A percentile compares a stretch with the other conserved stretches of the same genome.
These are phyloP conservation scores for Hafferia zeledoni DNA, from an alignment of 2,797 vertebrate species.

Conservation along the genomic window DNA sequence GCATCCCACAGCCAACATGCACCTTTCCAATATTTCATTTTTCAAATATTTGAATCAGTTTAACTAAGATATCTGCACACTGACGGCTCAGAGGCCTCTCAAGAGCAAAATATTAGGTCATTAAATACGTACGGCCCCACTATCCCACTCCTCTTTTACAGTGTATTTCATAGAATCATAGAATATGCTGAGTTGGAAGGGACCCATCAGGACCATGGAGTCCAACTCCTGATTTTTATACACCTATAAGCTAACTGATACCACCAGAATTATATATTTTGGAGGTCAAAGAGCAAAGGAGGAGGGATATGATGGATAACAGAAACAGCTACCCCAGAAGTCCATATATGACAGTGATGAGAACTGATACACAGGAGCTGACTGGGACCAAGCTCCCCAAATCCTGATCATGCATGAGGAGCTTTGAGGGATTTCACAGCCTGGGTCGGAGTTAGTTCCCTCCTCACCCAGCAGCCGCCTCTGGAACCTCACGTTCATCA, in stretches of 20 bases:
- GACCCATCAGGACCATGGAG: neutral
- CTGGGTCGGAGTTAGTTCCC: neutral
- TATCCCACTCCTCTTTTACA: neutral
- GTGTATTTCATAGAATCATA: neutral
- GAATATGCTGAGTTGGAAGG: neutral
- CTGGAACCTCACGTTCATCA: neutral
- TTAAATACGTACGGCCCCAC: rapidly evolving
- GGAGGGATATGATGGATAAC: neutral
- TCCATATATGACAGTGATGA: rapidly evolving
- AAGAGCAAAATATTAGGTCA: rapidly evolving
- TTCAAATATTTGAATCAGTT: neutral
- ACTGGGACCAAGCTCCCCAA: neutral
- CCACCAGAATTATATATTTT: neutral
- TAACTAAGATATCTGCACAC: neutral
- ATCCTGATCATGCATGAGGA: neutral
- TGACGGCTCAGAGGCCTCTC: neutral
- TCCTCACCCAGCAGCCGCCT: neutral
- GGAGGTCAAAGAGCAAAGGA: neutral
- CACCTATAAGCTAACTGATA: neutral
- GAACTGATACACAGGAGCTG: neutral
- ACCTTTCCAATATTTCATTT: rapidly evolving
- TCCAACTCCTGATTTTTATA: neutral
- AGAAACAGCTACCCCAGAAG: neutral
- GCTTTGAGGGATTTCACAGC: neutral
- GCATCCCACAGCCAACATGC: neutral